A percentile compares a stretch with the other conserved stretches of the same genome.
phyloP scores from a whole-genome alignment of 2,113 vertebrate species.

The Agapornis roseicollis region DNA sequence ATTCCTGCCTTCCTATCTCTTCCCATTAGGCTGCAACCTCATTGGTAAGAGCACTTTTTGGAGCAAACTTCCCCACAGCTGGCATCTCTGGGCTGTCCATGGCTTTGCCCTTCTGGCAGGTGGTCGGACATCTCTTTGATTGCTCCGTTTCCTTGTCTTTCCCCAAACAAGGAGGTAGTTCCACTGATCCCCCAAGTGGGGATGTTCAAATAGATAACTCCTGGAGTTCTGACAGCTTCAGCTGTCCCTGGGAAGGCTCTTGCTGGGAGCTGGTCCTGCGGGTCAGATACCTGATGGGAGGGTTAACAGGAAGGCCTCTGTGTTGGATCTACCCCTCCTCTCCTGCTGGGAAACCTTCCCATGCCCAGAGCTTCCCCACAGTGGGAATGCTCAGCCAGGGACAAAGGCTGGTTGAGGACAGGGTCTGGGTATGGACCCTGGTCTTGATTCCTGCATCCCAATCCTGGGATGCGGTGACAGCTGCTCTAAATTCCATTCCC shows the following conservation, averaged over 20 bases:
- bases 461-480: background rate
- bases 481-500: background rate
- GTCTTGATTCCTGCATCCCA: background rate
- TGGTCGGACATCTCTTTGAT: background rate
- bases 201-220: background rate
- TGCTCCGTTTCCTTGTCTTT: background rate
- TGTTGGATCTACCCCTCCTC: background rate
- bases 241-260: background rate
- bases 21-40: background rate
- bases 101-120: background rate
- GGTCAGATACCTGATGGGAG: background rate
- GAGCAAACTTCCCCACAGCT: background rate
- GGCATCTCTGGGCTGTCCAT: background rate
- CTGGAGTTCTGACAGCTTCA: background rate
- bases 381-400: background rate
- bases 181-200: background rate
- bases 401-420: rapidly evolving
- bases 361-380: background rate
- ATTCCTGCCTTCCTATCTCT: background rate
- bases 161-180: background rate
- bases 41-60: background rate
- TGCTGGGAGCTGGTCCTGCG: background rate
- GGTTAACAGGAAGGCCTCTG: background rate
- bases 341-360: background rate
- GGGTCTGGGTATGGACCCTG: rapidly evolving